Conservation (phyloP, 2,888 invertebrate genomes). For the Dascillus cervinus region DNA sequence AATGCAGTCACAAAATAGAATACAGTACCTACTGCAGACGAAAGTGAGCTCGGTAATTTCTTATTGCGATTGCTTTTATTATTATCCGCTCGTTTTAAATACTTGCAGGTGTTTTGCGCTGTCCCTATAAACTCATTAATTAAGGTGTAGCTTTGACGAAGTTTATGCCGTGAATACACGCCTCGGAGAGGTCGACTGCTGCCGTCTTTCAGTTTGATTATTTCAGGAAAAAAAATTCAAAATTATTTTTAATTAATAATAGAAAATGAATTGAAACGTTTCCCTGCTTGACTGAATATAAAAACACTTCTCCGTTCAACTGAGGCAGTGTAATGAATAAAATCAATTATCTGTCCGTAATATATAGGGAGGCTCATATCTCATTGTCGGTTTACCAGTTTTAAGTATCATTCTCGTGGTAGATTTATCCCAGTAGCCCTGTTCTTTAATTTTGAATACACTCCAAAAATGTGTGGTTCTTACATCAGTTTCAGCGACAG, state of each 20-base stretch:
- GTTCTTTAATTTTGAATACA: slow-evolving; percentile 34
- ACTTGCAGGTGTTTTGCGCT: slow-evolving; percentile 18
- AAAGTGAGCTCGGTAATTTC: no score
- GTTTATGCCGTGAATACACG: slow-evolving; percentile 28
- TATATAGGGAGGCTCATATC: slow-evolving; percentile 28
- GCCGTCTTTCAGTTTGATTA: slow-evolving; percentile 26
- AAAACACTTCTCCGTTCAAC: slow-evolving; percentile 17
- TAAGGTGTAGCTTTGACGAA: slow-evolving; percentile 33
- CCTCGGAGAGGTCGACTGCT: slow-evolving; percentile 23
- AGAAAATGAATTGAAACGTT: neutral
- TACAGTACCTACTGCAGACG: no score
- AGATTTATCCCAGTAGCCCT: slow-evolving; percentile 27
- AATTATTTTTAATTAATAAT: neutral
- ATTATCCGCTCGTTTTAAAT: slow-evolving; percentile 19
- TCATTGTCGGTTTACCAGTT: slow-evolving; percentile 34
- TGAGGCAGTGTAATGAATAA: slow-evolving; percentile 22
- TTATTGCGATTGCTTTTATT: no score
- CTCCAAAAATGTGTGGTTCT: slow-evolving; percentile 22
- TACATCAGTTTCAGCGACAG: neutral
- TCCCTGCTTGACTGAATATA: neutral
- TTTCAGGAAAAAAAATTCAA: slow-evolving; percentile 21
- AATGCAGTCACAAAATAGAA: no score
- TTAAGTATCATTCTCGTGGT: slow-evolving; percentile 32
- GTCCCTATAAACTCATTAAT: slow-evolving; percentile 36
- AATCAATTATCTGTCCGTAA: slow-evolving; percentile 23